Conservation (phyloP, 1,140 invertebrate species). For the Akabosia matsudoensis region DNA sequence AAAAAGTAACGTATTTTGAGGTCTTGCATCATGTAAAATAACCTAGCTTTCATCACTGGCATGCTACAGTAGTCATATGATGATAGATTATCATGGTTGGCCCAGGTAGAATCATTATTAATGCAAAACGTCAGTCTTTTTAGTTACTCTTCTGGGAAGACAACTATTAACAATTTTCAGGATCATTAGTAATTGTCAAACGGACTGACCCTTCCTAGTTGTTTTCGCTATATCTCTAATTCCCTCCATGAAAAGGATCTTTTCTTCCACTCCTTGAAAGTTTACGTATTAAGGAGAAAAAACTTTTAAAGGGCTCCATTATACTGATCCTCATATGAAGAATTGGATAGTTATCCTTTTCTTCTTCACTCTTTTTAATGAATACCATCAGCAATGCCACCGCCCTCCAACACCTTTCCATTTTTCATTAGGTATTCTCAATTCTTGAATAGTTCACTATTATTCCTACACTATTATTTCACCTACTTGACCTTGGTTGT, state of each 20-base stretch:
- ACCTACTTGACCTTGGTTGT: constrained; percentile 8
- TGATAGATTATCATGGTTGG: no score
- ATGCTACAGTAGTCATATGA: no score
- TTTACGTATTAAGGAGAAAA: neutral
- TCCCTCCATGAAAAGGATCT: neutral
- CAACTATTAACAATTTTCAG: constrained; percentile 13
- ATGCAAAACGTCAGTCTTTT: neutral
- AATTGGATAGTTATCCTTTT: neutral
- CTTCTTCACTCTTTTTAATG: neutral
- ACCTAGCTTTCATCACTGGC: no score
- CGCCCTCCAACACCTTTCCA: neutral
- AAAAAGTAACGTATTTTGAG: no score
- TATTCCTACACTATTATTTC: neutral
- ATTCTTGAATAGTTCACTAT: neutral
- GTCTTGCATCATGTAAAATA: no score
- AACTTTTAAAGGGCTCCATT: no score
- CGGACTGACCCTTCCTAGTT: neutral
- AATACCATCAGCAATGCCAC: neutral
- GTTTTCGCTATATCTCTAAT: neutral
- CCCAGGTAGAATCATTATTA: no score
- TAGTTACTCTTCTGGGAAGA: neutral
- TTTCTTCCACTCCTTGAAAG: neutral
- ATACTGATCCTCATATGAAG: no score
- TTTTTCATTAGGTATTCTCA: neutral
- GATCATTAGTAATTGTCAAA: constrained; percentile 23